Base-by-base conservation (phyloP, 2,113 vertebrate species). In the Melierax canorus region DNA sequence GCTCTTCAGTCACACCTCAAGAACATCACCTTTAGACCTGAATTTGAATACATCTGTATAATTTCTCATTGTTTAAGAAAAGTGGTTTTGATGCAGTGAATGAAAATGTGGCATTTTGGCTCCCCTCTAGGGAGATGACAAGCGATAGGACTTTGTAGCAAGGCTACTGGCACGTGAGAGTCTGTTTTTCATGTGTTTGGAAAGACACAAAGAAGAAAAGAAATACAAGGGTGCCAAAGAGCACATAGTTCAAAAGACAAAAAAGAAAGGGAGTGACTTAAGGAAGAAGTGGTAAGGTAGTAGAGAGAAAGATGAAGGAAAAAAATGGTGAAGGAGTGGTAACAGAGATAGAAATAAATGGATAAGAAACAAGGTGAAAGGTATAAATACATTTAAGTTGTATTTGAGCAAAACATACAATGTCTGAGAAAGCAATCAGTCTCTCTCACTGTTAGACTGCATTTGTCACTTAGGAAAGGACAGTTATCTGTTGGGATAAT, bases 21-120 rank as follows among this genome's bases (percentile, higher is more conserved):
- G 50, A 96, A 82, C 72, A 58, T 85, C 82, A 91, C 64, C 17
- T 93, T 96, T 88, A 83, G 74, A 38, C 58, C 86, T 77, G 77
- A 81, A 81, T 96, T 90, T 88, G 56, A 85, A 88, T 74, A 71
- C 2, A 12, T 23, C 72, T 72, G 19, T 60, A 41, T 84, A 72
- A 82, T 81, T 94, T 89, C 48, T 92, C 39, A 73, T 58, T 86
- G 71, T 88, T 59, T 94, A 93, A 84, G 60, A 46, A 85, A 93
- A 87, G 36, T 56, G 20, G 29, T 69, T 90, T 78, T 88, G 46
- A 69, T 36, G 32, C 36, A 83, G 41, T 77, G 64, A 94, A 93
- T 92, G 38, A 90, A 96, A 93, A 94, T 21, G 59, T 36, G 50
- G 53, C 16, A 22, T 95, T 95, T 91, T 90, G 86, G 16, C 46